These are phyloP conservation scores for Polypedilum pembai DNA, from an alignment of 1,140 invertebrate genomes.

Conservation along the genomic window DNA sequence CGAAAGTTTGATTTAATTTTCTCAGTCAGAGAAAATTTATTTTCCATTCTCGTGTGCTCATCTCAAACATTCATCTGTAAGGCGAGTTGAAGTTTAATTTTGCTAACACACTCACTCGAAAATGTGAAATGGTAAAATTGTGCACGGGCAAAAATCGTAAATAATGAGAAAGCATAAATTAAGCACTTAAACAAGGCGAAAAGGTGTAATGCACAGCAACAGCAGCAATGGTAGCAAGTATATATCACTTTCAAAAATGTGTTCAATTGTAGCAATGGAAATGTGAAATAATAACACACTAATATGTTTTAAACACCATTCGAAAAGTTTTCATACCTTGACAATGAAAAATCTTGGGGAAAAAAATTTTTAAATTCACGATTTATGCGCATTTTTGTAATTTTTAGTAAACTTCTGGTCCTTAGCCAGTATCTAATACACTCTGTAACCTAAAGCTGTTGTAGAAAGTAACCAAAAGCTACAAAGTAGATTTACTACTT, in stretches of 20 bases:
- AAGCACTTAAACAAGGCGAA: constrained; percentile 5
- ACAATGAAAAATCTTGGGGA: too few relatives aligned
- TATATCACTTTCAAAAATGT: constrained; percentile 7
- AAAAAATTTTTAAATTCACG: too few relatives aligned
- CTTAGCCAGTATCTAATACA: too few relatives aligned
- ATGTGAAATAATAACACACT: background rate
- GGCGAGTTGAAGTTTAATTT: background rate
- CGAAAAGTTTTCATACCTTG: too few relatives aligned
- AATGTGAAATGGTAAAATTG: background rate
- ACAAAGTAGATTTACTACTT: too few relatives aligned
- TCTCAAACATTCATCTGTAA: background rate
- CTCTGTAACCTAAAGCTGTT: too few relatives aligned
- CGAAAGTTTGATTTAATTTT: background rate
- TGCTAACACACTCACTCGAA: background rate
- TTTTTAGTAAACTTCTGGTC: too few relatives aligned
- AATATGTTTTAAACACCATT: background rate
- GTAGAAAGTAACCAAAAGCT: too few relatives aligned
- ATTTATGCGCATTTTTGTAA: too few relatives aligned
- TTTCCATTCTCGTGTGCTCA: background rate
- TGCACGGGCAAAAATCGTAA: background rate
- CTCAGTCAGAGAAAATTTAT: background rate
- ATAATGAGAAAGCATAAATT: constrained; percentile 14
- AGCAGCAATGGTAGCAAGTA: background rate
- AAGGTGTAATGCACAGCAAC: background rate
- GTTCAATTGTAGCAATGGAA: background rate